Evolutionary conservation across 92 coral and sea anemone genomes (phyloP), one percentile per base, ranked within the genome.

Genomic region (Phenganax stokvisi): DNA sequence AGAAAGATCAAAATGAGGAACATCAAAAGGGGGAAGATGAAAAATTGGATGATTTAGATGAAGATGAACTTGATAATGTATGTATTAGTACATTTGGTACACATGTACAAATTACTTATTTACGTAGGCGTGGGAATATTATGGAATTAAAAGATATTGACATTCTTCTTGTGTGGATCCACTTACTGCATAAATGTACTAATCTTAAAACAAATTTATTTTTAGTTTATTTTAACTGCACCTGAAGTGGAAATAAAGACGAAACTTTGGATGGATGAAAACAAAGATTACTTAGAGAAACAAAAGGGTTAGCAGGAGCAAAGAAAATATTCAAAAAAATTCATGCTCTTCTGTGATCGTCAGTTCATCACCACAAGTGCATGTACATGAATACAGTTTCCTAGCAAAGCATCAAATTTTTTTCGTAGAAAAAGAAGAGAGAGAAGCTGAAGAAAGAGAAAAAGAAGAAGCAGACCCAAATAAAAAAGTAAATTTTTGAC

Each of bases 211-310:
- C 27, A 57, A 15, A 47, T 12, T 76, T 57, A 0, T 54, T 68
- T 82, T 83, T 44, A 94, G 98, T 94, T 96, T 74, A 87, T 94
- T 54, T 83, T 94, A 77, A 92, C 92, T 27, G 90, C 86, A 57
- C 85, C 84, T n/a, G 98, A 94, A 85, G 90, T 94, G 10, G 91
- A 92, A 60, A 82, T 94, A 17, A 94, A 94, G 71, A 94, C 98
- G 15, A 94, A 92, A 74, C 81, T 94, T 16, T 94, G 98, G 98
- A 94, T 94, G 98, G 98, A 94, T 65, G 98, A 94, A 77, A 94
- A 94, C 81, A 94, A 83, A 78, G 98, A 94, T 0, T 94, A 94
- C 74, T 80, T 94, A 12, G 92, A 94, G 84, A 94, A 88, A 81
- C 84, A 85, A 80, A 94, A 92, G 89, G 98, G 98, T 94, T 80